Percentiles rank a stretch among this genome's conserved stretches.
Evolutionary conservation across 2,113 vertebrate genomes (phyloP).

Genomic region (Tympanuchus pallidicinctus): DNA sequence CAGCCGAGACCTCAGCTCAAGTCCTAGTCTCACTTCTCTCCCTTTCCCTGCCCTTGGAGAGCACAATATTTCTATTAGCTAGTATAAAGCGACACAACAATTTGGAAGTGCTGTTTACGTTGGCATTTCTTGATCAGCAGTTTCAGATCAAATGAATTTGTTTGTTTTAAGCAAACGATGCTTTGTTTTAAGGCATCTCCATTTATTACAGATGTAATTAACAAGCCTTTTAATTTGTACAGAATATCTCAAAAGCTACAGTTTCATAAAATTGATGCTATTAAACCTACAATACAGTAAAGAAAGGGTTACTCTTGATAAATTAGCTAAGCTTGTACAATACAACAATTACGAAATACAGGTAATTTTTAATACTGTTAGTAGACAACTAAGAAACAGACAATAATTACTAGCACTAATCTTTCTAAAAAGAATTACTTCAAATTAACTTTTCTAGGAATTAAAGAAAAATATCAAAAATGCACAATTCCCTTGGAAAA

Average conservation of each 20-base stretch:
- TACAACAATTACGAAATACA: neutral
- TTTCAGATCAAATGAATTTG: neutral
- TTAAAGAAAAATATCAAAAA: slow-evolving; percentile 7
- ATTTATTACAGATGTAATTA: neutral
- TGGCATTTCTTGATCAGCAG: neutral
- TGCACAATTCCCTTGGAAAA: neutral
- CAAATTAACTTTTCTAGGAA: neutral
- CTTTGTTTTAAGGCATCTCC: neutral
- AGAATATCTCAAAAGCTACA: neutral
- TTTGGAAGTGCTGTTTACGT: neutral
- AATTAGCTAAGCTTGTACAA: neutral
- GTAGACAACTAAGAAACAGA: neutral
- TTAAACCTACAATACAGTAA: neutral
- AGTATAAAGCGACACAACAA: neutral
- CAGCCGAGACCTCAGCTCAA: neutral
- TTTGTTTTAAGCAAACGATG: neutral
- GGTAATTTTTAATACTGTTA: neutral
- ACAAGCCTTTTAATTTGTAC: neutral
- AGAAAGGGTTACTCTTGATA: neutral
- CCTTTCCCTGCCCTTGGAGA: neutral
- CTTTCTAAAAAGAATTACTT: neutral
- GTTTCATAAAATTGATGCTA: neutral
- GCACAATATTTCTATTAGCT: neutral
- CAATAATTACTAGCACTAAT: neutral
- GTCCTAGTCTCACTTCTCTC: neutral